Conservation (phyloP, 2,888 invertebrate species). For the Odontocerum albicorne region DNA sequence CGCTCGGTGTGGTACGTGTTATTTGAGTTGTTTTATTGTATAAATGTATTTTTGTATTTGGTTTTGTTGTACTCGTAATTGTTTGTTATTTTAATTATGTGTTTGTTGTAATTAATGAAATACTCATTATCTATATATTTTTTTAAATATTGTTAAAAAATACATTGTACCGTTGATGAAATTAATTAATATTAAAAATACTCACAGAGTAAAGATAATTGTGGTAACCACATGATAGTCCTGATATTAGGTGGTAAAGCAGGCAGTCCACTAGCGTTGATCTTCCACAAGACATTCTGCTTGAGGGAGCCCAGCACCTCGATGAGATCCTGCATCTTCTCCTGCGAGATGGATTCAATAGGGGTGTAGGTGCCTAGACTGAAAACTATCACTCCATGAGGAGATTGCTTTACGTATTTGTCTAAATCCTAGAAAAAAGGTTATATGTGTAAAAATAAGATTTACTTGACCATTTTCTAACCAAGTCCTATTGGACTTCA, state of each 20-base stretch:
- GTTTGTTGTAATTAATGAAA: not conserved
- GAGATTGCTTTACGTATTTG: conserved; percentile 48
- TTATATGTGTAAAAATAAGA: not conserved
- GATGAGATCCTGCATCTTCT: conserved; percentile 52
- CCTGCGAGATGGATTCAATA: conserved; percentile 55
- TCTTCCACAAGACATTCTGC: conserved; percentile 58
- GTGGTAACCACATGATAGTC: conserved; percentile 58
- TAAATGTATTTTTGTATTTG: no score
- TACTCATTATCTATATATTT: no score
- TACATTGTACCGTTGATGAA: no score
- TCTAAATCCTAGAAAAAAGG: conserved; percentile 47
- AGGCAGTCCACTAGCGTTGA: conserved; percentile 51
- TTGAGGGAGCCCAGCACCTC: conserved; percentile 54
- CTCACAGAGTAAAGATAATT: conserved; percentile 57
- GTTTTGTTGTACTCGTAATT: no score
- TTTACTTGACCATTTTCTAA: not conserved
- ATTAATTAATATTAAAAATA: no score
- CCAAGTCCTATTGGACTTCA: not conserved
- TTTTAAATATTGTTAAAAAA: no score
- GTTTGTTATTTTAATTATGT: no score
- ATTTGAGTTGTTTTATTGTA: no score
- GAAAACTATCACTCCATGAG: conserved; percentile 59
- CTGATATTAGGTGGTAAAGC: conserved; percentile 55
- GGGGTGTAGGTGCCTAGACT: conserved; percentile 62
- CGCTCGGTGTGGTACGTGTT: no score